Evolutionary conservation across 2,797 vertebrate species (phyloP).

Genomic region (Adrianichthys oophorus): DNA sequence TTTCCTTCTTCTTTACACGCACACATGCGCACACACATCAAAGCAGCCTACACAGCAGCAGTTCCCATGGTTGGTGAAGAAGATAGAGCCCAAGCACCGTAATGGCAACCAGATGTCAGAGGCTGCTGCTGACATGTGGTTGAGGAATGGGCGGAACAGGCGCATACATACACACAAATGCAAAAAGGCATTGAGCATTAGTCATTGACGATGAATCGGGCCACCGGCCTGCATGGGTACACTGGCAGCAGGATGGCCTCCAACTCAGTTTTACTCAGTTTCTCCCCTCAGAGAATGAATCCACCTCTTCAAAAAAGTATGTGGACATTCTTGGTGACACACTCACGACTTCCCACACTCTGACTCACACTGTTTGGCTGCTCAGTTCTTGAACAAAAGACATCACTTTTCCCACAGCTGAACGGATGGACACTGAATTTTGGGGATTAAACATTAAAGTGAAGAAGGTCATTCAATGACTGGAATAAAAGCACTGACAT

Average conservation of each 20-base stretch:
- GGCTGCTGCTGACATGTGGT: constrained; percentile 51
- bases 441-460: neutral
- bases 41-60: constrained; percentile 35
- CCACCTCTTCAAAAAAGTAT: constrained; percentile 66
- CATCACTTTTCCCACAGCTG: constrained; percentile 21
- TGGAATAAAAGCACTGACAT: too few relatives aligned
- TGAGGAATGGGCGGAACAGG: constrained; percentile 37
- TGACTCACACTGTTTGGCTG: constrained; percentile 47
- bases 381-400: constrained; percentile 10
- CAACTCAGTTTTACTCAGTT: constrained; percentile 17
- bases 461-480: too few relatives aligned
- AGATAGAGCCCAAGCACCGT: constrained; percentile 19
- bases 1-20: constrained; percentile 10
- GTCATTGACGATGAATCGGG: neutral
- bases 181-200: neutral
- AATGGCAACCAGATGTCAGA: constrained; percentile 60
- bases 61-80: constrained; percentile 54
- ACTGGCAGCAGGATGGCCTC: constrained; percentile 8
- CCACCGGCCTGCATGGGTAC: neutral
- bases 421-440: constrained; percentile 1
- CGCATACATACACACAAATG: constrained; percentile 7
- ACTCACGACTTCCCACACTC: constrained; percentile 64
- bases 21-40: constrained; percentile 18
- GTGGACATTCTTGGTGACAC: constrained; percentile 66
- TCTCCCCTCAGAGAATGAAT: constrained; percentile 21